Base-by-base conservation (phyloP, 2,797 vertebrate genomes). In the Meriones psammophilus region DNA sequence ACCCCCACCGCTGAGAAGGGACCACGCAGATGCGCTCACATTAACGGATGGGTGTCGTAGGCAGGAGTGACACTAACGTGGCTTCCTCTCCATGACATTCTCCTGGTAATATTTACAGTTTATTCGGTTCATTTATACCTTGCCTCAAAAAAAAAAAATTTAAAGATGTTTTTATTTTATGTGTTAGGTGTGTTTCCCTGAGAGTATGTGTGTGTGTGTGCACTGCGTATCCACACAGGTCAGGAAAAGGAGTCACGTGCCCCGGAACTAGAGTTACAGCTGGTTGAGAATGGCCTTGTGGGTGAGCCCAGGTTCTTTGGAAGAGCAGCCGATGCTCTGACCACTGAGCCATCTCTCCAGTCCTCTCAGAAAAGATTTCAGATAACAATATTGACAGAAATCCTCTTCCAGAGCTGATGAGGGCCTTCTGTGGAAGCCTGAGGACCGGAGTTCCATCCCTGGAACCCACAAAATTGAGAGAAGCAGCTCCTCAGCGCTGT, bases 61-160 rank as follows among this genome's bases (percentile, higher is more conserved):
- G 58, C 33, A 18, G 69, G 69, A 92, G 8, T 71, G 69, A 79
- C 3, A 71, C 14, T 74, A 64, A 22, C 33, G 39, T 39, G 1
- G 10, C 46, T 90, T 76, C 71, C 39, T 79, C 50, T 92, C n/a
- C 7, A 50, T 12, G 87, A 92, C 46, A 71, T 76, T 94, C 81
- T 91, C 91, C 78, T 93, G 88, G 89, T 91, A 28, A 62, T 91
- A 88, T 86, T 93, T 96, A 88, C 62, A 92, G 87, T 94, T n/a
- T n/a, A n/a, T n/a, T n/a, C n/a, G n/a, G n/a, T n/a, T n/a, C n/a
- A n/a, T n/a, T n/a, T 79, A 50, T 33, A 56, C 8, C 14, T 94
- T 93, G 46, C 88, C 92, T 50, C 71, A 93, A 28, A 74, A 92
- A 87, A 95, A 33, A n/a, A 2, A 54, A 24, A 58, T 2, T 56